Evolutionary conservation across 2,888 invertebrate genomes (phyloP), one percentile per base, ranked within the genome.

Genomic region (Acleris laterana): DNA sequence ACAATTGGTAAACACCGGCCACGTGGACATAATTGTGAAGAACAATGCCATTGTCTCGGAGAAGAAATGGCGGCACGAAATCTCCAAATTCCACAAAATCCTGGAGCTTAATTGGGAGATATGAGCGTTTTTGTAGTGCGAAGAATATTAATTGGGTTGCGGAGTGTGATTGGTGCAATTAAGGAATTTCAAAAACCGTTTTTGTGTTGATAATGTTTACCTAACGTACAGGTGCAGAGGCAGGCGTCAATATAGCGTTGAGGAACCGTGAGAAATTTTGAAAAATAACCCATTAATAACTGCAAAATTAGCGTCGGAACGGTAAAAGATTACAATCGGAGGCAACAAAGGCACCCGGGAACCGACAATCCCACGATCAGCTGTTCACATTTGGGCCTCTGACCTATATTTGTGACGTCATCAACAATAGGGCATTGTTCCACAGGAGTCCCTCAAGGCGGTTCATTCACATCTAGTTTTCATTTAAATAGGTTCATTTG

Each of bases 341-440:
- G 51, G 51, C 69, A 70, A 74, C 75, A 72, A 78, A 76, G 75
- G 78, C 72, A 74, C 75, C 76, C 73, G 69, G 76, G 60, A 49
- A 66, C 64, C 70, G 68, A 69, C 73, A 79, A 75, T 88, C 90
- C 83, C 88, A 87, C 88, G 87, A 86, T 82, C 93, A 92, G 90
- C 91, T 91, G 92, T 84, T 81, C 81, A 83, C 88, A 88, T 91
- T 93, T 89, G 85, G 92, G 89, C 84, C 82, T 81, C 80, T 89
- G 92, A 92, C 92, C 92, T 85, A 93, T 93, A 93, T 93, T 87
- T 85, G 87, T 92, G 92, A 93, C 93, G 93, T 90, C 80, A 80
- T 74, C 82, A 88, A 92, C 93, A 92, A 92, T 92, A 90, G 89
- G 86, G 88, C 84, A 93, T 93, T 93, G 92, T 93, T 89, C 89